These are phyloP conservation scores for Dicentrarchus labrax DNA, from an alignment of 2,113 vertebrate genomes.

Conservation along the genomic window DNA sequence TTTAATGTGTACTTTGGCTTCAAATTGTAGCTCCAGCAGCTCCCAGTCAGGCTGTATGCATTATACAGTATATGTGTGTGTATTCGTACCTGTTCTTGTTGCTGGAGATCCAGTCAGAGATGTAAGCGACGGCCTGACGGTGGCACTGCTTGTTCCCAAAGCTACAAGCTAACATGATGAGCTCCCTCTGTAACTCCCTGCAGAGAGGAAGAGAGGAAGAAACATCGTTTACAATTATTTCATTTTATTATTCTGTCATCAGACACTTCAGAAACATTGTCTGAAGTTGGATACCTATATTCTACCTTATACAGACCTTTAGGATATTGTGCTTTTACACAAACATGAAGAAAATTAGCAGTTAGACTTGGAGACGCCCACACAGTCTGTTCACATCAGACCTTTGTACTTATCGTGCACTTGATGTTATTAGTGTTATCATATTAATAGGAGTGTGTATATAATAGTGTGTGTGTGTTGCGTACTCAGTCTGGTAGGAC, in stretches of 20 bases:
- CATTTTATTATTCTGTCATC: too few relatives aligned
- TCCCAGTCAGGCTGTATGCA: not conserved
- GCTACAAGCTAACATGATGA: slow-evolving; percentile 97
- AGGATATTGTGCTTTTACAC: not conserved
- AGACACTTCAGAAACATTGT: not conserved
- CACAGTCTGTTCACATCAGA: not conserved
- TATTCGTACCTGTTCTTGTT: slow-evolving; percentile 92
- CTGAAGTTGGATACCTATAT: not conserved
- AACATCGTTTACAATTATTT: not conserved
- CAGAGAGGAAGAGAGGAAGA: slow-evolving; percentile 3
- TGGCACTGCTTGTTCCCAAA: slow-evolving; percentile 99
- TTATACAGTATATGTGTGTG: not conserved
- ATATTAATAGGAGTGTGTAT: not conserved
- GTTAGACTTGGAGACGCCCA: not conserved
- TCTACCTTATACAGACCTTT: not conserved
- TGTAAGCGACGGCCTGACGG: slow-evolving; percentile 92
- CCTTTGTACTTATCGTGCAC: not conserved
- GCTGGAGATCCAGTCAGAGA: slow-evolving; percentile 99
- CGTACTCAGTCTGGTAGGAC: slow-evolving; percentile 95
- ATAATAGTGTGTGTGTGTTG: not conserved
- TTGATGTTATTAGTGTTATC: not conserved
- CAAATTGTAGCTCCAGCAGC: not conserved
- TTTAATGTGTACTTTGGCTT: too few relatives aligned
- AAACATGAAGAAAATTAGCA: not conserved
- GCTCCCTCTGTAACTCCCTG: slow-evolving; percentile 94